These are phyloP conservation scores for Marcusenius ussheri DNA, from an alignment of 2,113 vertebrate genomes.

Conservation along the genomic window DNA sequence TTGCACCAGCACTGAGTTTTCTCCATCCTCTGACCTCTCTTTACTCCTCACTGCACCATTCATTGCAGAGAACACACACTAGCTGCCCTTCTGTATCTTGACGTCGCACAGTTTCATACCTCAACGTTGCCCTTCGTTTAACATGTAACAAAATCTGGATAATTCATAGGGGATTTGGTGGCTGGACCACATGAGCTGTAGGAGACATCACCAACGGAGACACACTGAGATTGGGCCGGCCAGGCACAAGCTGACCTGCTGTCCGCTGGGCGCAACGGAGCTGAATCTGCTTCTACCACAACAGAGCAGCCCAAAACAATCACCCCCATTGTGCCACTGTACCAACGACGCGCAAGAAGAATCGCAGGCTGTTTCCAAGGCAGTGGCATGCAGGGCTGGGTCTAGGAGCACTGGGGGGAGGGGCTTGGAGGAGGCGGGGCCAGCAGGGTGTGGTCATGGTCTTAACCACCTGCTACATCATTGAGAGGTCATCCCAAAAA, in stretches of 20 bases:
- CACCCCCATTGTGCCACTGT: constrained; percentile 43
- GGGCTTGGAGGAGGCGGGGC: not conserved
- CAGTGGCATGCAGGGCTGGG: constrained; percentile 6
- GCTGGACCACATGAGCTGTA: not conserved
- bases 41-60: not conserved
- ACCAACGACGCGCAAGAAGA: constrained; percentile 19
- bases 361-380: constrained; percentile 40
- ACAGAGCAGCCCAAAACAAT: constrained; percentile 41
- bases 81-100: not conserved
- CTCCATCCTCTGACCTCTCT: not conserved
- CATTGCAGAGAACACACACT: not conserved
- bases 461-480: not conserved
- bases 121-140: not conserved
- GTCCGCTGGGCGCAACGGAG: not conserved
- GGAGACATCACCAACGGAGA: not conserved
- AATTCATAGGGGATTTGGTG: not conserved
- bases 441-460: not conserved
- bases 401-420: not conserved
- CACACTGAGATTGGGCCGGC: no score
- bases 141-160: not conserved
- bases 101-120: not conserved
- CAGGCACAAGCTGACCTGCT: not conserved
- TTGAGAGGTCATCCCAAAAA: no score
- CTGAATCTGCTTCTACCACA: constrained; percentile 14
- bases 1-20: not conserved